These are phyloP conservation scores for Rissa tridactyla DNA, from an alignment of 2,113 vertebrate genomes.

Conservation along the genomic window DNA sequence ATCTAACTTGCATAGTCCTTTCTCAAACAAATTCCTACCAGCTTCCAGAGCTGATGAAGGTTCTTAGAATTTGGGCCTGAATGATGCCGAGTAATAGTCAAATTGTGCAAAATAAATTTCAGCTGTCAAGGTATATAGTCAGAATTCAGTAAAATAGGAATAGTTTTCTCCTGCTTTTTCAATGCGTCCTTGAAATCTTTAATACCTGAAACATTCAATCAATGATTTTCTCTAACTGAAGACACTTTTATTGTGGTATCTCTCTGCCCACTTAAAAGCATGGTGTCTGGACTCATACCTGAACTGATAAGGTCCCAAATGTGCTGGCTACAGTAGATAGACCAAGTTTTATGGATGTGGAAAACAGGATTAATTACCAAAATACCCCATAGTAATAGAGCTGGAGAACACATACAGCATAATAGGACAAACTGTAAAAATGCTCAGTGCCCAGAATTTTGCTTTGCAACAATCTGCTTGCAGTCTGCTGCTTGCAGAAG, in stretches of 20 bases:
- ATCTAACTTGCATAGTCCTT: not conserved
- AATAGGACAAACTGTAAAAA: not conserved
- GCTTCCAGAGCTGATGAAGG: not conserved
- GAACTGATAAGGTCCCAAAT: not conserved
- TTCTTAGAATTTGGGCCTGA: not conserved
- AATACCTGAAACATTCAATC: not conserved
- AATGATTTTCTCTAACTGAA: not conserved
- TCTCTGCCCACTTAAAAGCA: not conserved
- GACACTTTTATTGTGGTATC: not conserved
- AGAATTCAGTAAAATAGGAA: not conserved
- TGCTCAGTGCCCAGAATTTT: not conserved
- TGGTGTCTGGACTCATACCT: not conserved
- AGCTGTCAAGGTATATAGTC: not conserved
- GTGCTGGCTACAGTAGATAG: not conserved
- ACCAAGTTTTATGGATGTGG: not conserved
- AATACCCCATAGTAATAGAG: not conserved
- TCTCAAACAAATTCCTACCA: not conserved
- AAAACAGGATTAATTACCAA: not conserved
- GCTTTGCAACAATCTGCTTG: not conserved
- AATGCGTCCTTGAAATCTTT: not conserved
- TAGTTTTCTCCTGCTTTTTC: not conserved
- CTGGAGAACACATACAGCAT: not conserved
- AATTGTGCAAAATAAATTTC: not conserved
- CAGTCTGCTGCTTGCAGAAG: not conserved
- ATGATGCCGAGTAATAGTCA: not conserved